phyloP scores from a whole-genome alignment of 2,888 invertebrate species.

The Pterostichus madidus region DNA sequence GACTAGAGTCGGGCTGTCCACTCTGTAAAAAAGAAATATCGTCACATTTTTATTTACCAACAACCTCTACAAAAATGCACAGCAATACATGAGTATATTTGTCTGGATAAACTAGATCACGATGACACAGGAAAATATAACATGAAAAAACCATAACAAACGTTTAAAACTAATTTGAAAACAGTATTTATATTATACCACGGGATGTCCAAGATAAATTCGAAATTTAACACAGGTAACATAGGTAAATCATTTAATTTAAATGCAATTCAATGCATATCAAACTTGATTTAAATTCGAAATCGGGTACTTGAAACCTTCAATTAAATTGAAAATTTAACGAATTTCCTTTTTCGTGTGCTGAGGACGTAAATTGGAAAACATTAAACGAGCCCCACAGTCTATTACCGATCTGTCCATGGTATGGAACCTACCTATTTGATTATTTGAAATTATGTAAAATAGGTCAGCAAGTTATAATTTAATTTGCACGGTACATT shows the following conservation, averaged over 20 bases:
- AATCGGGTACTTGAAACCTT: neutral
- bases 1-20: constrained; percentile 74
- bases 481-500: constrained; percentile 7
- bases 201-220: neutral
- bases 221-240: neutral
- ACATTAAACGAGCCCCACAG: constrained; percentile 9
- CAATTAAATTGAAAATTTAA: constrained; percentile 15
- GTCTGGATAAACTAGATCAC: too few relatives aligned
- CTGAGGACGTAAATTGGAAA: neutral
- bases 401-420: neutral
- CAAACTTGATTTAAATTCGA: constrained; percentile 20
- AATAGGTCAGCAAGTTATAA: constrained; percentile 21
- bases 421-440: neutral
- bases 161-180: too few relatives aligned
- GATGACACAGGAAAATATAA: too few relatives aligned
- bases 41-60: constrained; percentile 1
- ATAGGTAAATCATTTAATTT: constrained; percentile 15
- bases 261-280: constrained; percentile 6
- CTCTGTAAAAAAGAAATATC: constrained; percentile 70
- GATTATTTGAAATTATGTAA: neutral
- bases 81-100: too few relatives aligned
- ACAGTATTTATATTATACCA: too few relatives aligned
- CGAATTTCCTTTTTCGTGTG: constrained; percentile 7
- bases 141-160: too few relatives aligned
- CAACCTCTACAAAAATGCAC: neutral